Evolutionary conservation across 2,888 invertebrate species (phyloP), one percentile per base, ranked within the genome.

Genomic region (Limnephilus auricula): DNA sequence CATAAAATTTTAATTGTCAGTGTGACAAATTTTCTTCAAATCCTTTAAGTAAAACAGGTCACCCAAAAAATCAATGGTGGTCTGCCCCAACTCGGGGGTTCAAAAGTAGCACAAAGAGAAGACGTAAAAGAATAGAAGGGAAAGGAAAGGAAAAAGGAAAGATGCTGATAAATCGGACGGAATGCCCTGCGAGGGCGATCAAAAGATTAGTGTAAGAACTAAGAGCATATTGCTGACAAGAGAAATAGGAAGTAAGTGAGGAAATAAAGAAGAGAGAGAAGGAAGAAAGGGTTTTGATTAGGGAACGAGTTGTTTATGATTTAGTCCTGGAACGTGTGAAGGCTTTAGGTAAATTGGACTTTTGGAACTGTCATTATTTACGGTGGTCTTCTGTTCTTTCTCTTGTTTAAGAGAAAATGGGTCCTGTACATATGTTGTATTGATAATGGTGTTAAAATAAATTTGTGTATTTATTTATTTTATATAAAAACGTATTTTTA

Each of bases 221-320:
- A 65, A 65, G 25, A 65, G 65, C 65, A 65, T 65, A 65, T 65
- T 65, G 65, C 65, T 65, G 65, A 65, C 65, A 65, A 65, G 25
- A 65, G 65, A 65, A 65, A 65, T 65, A 65, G 65, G 65, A 65
- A 65, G 65, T 65, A 65, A 65, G 65, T 65, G 65, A 65, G 65
- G 25, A 65, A 65, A 65, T 65, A 65, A 65, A 65, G 65, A 65
- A 65, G 25, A 25, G 65, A 65, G 25, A 65, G 9, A 9, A 25
- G 65, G 65, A n/a, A 25, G 25, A 65, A 65, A 65, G 25, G 65
- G n/a, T 9, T 65, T 65, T 65, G 65, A 65, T 65, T 65, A 65
- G 65, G 9, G 65, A 65, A 65, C 9, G 65, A n/a, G 65, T 65
- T 65, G 65, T 65, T 65, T 65, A 65, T 65, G 65, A 65, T 65